Base-by-base conservation (phyloP, 2,797 vertebrate species). In the Pyrocephalus nanus region DNA sequence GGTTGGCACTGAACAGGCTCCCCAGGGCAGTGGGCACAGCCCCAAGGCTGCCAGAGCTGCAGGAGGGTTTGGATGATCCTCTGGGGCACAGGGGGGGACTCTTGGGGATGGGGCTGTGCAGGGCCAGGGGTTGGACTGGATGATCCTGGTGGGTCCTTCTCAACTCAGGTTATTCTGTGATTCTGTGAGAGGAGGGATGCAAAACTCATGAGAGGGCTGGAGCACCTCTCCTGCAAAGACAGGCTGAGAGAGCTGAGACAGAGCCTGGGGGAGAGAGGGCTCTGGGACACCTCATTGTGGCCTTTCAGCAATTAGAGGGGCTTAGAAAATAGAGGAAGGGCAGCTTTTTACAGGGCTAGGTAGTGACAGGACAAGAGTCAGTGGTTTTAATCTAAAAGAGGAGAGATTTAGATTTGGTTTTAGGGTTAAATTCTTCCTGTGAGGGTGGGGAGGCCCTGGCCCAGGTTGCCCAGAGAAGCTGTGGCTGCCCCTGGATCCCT, bases 151-250 rank as follows among this genome's bases (percentile, higher is more conserved):
- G 40, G 26, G 15, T 10, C 15, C 9, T 19, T 26, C 40, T 51
- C 50, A 1, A 0, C 4, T 21, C 27, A 38, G 40, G 27, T 53
- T 1, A 32, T 54, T 45, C 57, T n/a, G 4, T 4, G 10, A 15
- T 32, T 43, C 40, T 22, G 18, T 27, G 38, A 45, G 32, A 70
- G 27, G 11, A 53, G 13, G 3, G 57, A 61, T 53, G 21, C 7
- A 45, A 36, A 38, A 26, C 11, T 45, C 26, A 26, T 45, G 57
- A 32, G 19, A 42, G 30, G 30, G 26, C 34, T n/a, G 64, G 53
- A 58, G 34, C 34, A 79, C 29, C 38, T 58, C 26, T 51, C 50
- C 23, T 15, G 30, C 34, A 69, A 42, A n/a, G 43, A 6, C 45
- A 50, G 29, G 54, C 54, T n/a, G 32, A n/a, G 54, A 57, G 32